Base-by-base conservation (phyloP, 2,113 vertebrate genomes). In the Pterocles orientalis region DNA sequence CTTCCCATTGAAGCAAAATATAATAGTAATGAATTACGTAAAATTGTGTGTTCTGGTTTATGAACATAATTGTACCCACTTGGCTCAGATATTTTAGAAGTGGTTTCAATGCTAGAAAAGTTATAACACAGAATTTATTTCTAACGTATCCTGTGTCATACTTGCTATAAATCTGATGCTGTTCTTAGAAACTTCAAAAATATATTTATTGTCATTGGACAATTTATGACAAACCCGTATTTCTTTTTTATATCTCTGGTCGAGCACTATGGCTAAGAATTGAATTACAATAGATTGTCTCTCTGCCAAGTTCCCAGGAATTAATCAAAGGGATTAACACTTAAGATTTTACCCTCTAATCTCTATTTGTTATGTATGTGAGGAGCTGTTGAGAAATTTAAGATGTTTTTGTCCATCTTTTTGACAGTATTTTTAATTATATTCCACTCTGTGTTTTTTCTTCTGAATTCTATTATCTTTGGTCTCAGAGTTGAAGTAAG, bases 201-300 rank as follows among this genome's bases (percentile, higher is more conserved):
- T 5, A 10, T 50, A 18, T 45, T 36, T 77, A 45, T 57, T 31
- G 18, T 82, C 21, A 57, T 87, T 57, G 16, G 6, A 48, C n/a
- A 25, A 18, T 62, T 68, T 73, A 29, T 0, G 0, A 16, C 48
- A 84, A 77, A 45, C 12, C 2, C 1, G 0, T 28, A 14, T 75
- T 69, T 76, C n/a, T 39, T 56, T 66, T 48, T 84, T 24, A 5
- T 48, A 28, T 68, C 41, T 50, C 14, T 50, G 26, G 31, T 39
- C 34, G 73, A 50, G 18, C 54, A 56, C 28, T 19, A 23, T 62
- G 36, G 12, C 41, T 61, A 56, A 72, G 80, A 72, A 48, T 57
- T 62, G 15, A 61, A 21, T 79, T 73, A 54, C 10, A 43, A 43
- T n/a, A 79, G n/a, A 33, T 48, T 29, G 7, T 73, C 23, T 85